These are phyloP conservation scores for Macquaria australasica DNA, from an alignment of 2,113 vertebrate genomes.

Conservation along the genomic window DNA sequence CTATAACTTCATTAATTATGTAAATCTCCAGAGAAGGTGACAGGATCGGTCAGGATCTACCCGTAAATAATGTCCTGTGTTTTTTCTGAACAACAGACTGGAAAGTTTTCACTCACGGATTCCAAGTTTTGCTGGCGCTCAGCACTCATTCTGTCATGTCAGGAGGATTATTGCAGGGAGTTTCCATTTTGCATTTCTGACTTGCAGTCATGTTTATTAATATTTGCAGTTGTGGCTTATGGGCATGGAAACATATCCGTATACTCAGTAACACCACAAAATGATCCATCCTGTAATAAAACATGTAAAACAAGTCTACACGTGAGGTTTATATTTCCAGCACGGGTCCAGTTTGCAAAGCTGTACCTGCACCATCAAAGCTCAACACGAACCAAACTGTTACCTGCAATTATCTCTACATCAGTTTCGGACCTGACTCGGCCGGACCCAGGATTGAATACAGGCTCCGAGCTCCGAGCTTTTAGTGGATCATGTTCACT, in stretches of 20 bases:
- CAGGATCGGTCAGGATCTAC: not conserved
- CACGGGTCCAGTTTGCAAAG: not conserved
- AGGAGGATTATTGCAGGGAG: not conserved
- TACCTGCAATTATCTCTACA: not conserved
- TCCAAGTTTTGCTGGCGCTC: not conserved
- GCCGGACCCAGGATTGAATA: not conserved
- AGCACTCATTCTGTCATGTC: not conserved
- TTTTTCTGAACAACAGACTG: not conserved
- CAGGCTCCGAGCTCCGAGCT: not conserved
- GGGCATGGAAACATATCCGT: too few relatives aligned
- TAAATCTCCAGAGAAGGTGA: not conserved
- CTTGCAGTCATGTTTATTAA: not conserved
- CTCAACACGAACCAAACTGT: not conserved
- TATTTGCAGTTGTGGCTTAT: not conserved
- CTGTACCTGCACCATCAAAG: not conserved
- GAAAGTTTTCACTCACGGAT: too few relatives aligned
- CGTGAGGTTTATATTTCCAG: not conserved
- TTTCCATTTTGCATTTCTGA: not conserved
- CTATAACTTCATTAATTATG: not conserved
- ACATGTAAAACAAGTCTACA: not conserved
- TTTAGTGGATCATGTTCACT: too few relatives aligned
- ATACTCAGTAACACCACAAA: not conserved
- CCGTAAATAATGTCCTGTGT: not conserved
- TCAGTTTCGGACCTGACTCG: not conserved
- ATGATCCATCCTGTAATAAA: not conserved